These are phyloP conservation scores for Luffia ferchaultella DNA, from an alignment of 2,888 invertebrate species.

Conservation along the genomic window DNA sequence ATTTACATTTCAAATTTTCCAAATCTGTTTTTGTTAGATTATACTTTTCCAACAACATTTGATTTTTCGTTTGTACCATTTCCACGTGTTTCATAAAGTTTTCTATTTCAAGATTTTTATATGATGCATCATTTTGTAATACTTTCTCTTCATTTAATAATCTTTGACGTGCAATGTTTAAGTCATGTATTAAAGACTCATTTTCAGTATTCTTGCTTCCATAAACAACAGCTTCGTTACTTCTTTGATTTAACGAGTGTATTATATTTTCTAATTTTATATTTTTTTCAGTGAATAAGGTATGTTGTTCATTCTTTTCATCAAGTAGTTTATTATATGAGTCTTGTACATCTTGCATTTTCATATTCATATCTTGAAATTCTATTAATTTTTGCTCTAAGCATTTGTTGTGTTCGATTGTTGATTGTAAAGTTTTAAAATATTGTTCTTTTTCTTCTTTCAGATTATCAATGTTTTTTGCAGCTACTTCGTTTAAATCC, in stretches of 20 bases:
- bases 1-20: slow-evolving; percentile 21
- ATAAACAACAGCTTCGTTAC: no score
- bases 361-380: slow-evolving; percentile 17
- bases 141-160: slow-evolving; percentile 11
- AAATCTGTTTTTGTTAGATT: slow-evolving; percentile 19
- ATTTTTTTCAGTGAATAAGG: no score
- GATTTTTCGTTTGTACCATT: not conserved
- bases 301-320: not conserved
- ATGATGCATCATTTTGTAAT: slow-evolving; percentile 12
- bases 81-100: slow-evolving; percentile 19
- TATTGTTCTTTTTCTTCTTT: slow-evolving; percentile 29
- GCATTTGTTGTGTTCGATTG: slow-evolving; percentile 29
- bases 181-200: slow-evolving; percentile 12
- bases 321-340: slow-evolving; percentile 7
- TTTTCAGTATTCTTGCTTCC: slow-evolving; percentile 11
- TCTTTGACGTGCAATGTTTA: slow-evolving; percentile 14
- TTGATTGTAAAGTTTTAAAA: slow-evolving; percentile 26
- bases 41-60: slow-evolving; percentile 16
- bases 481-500: slow-evolving; percentile 24
- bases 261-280: not conserved
- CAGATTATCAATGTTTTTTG: slow-evolving; percentile 25
- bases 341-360: slow-evolving; percentile 2
- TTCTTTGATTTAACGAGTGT: not conserved
- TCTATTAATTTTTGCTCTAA: slow-evolving; percentile 26
- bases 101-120: slow-evolving; percentile 25